Evolutionary conservation across 2,888 invertebrate genomes (phyloP), one percentile per base, ranked within the genome.

Genomic region (Lasioglossum figueresi): DNA sequence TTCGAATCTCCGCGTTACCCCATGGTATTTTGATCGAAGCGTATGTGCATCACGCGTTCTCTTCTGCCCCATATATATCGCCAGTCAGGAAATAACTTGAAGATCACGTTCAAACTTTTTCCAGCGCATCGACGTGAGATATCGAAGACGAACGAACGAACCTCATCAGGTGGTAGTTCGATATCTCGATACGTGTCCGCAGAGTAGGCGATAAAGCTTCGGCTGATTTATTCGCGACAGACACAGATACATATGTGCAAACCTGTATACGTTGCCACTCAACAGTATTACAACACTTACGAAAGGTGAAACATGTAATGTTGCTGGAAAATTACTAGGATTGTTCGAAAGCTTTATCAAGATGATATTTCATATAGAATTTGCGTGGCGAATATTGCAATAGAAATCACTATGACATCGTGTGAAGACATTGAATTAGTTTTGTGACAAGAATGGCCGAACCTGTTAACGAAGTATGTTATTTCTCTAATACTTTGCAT

Each of bases 201-300:
- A 16, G 34, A 23, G 37, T 56, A 37, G 34, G 52, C 63, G 78
- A 71, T 76, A 31, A 82, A 82, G 63, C 63, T 8, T 34, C 3
- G 75, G 48, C 43, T 76, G 77, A 85, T 80, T 80, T 83, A 80
- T 80, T 83, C 75, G 31, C 27, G 75, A 72, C 59, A 43, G 66
- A 12, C 68, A 23, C 37, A 34, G 37, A 66, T 66, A 66, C 34
- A 14, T 63, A 34, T 34, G 27, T 6, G 34, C 52, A 10, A 12
- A 56, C n/a, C n/a, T 37, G 72, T n/a, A 23, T 6, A 66, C 19
- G 34, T 34, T 66, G 19, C 16, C 59, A 63, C 27, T 34, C 34
- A 66, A 34, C 16, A 6, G 34, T 34, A 66, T 66, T 66, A 34
- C 66, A 6, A 5, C 66, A 66, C 66, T 66, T 34, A 8, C 19